Base-by-base conservation (phyloP, 2,888 invertebrate species). In the Achlya flavicornis region DNA sequence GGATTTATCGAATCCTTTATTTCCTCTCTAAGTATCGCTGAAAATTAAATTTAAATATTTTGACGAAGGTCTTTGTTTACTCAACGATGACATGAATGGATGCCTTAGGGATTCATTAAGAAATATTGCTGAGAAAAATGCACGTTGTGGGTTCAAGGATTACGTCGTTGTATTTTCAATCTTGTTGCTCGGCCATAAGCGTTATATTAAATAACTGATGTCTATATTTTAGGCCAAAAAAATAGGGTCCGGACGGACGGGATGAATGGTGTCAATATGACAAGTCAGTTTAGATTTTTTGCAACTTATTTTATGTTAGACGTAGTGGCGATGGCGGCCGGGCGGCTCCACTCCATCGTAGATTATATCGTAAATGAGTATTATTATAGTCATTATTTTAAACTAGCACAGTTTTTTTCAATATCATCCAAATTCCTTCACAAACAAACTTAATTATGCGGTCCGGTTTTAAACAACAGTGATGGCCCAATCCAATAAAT, bases 241-340 rank as follows among this genome's bases (percentile, higher is more conserved):
- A 80, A 64, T 33, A 64, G 73, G 72, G 53, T 64, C 87, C 87
- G 86, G 86, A 83, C 87, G 85, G 85, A 79, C 85, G 84, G 89
- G 77, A 89, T 91, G 92, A 91, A 92, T 92, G 91, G 90, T 92
- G 92, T 92, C 92, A 92, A 90, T 88, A 88, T 91, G 92, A 92
- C 91, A 88, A 87, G 90, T 83, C 86, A 87, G 83, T 87, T 88
- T 81, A 70, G 70, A 79, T 87, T 91, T 91, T 92, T 91, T 88
- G 89, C 87, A 76, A 76, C 72, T 80, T 83, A 79, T 81, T 84
- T 83, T 83, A 79, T 81, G 79, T 78, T 78, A 84, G 83, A 83
- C 79, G 68, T 72, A 66, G 69, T 79, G 81, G 79, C n/a, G n/a
- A n/a, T n/a, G n/a, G n/a, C n/a, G n/a, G n/a, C n/a, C 79, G 77